Conservation (phyloP, 2,113 vertebrate species). For the Clarias gariepinus region DNA sequence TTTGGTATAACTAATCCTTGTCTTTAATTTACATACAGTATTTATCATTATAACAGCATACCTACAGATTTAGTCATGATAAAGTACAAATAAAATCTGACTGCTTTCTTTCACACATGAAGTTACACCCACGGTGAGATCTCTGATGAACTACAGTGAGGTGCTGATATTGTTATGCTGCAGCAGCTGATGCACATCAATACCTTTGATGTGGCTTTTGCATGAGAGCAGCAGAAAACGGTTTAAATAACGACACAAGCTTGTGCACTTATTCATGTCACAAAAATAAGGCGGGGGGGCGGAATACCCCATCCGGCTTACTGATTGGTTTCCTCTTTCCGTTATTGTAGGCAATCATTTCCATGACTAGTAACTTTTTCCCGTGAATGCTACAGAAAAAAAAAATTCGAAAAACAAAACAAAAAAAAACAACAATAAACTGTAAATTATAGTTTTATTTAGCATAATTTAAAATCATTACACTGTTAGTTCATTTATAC, state of each 20-base stretch:
- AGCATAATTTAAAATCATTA: constrained; percentile 81
- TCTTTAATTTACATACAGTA: not conserved
- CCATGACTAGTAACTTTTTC: not conserved
- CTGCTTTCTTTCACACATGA: not conserved
- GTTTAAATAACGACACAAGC: constrained; percentile 24
- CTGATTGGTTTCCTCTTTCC: no score
- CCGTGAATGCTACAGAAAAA: not conserved
- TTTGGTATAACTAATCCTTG: not conserved
- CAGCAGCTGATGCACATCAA: constrained; percentile 9
- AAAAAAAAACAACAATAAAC: not conserved
- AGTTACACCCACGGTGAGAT: not conserved
- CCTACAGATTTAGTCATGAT: not conserved
- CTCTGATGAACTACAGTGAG: not conserved
- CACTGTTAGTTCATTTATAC: constrained; percentile 83
- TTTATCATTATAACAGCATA: not conserved
- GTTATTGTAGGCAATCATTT: no score
- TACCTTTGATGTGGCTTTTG: constrained; percentile 46
- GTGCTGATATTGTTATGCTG: constrained; percentile 17
- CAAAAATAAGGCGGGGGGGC: not conserved
- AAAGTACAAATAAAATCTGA: not conserved
- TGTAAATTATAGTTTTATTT: constrained; percentile 73
- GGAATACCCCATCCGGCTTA: not conserved
- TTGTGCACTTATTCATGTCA: not conserved
- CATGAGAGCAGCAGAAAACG: constrained; percentile 40
- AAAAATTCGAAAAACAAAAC: no score